Base-by-base conservation (phyloP, 2,888 invertebrate species). In the Pristionchus fissidentatus region DNA sequence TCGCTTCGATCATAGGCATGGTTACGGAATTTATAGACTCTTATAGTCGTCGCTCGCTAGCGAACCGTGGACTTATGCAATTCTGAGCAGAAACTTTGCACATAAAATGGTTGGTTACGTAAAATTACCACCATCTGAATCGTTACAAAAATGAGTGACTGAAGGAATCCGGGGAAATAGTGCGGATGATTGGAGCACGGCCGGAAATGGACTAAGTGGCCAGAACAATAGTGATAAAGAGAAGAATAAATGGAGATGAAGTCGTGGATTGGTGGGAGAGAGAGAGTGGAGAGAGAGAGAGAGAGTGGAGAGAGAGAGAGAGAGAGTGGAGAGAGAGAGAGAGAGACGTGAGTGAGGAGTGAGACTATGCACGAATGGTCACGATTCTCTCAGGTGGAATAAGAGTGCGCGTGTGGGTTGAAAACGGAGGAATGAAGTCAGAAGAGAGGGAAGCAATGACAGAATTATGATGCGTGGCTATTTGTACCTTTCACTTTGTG, bases 301-400 rank as follows among this genome's bases (percentile, higher is more conserved):
- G 43, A 41, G 70, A 26, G 43, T 70, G 70, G 70, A 70, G 70
- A 70, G 66, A 66, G 38, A 43, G 22, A 1, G 10, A n/a, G 22
- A 35, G 15, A 26, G 22, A 7, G 43, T 38, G 7, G 19, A 19
- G 26, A 15, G 41, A 70, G n/a, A 32, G 43, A 26, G 13, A 19
- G 62, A 19, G 62, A 26, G 35, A 62, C 35, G 57, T n/a, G 57
- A 38, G 19, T 5, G 3, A 43, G 70, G n/a, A 70, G 70, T 13
- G 7, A 70, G 26, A 70, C 70, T n/a, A n/a, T n/a, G 70, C 41
- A 41, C 70, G 70, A 70, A 41, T 70, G 70, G 43, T 60, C 41
- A 10, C 70, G 70, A 70, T 41, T 70, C 70, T 5, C 43, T 70
- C 43, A 70, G 70, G 70, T 70, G 70, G 70, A 70, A 70, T 70